Base-by-base conservation (phyloP, 2,888 invertebrate genomes). In the Habrosyne pyritoides region DNA sequence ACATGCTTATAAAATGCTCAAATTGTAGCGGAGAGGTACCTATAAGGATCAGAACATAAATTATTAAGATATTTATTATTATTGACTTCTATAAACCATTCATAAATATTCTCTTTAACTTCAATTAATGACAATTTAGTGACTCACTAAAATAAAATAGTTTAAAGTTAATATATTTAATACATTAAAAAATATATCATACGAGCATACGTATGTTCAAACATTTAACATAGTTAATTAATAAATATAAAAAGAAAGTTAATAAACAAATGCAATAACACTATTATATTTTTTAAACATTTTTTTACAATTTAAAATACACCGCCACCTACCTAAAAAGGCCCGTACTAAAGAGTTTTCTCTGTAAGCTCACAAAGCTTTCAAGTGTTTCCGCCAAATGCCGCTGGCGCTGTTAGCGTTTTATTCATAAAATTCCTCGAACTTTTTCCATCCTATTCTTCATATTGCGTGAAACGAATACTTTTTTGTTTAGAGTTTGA, bases 251-350 rank as follows among this genome's bases (percentile, higher is more conserved):
- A n/a, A n/a, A n/a, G n/a, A n/a, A n/a, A n/a, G n/a, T n/a, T n/a
- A n/a, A n/a, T n/a, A n/a, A n/a, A n/a, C n/a, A n/a, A n/a, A n/a
- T n/a, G n/a, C n/a, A n/a, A n/a, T n/a, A n/a, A n/a, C n/a, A n/a
- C n/a, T n/a, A n/a, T n/a, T n/a, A n/a, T n/a, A n/a, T n/a, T n/a
- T n/a, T n/a, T n/a, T n/a, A n/a, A n/a, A n/a, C n/a, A n/a, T 46
- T 53, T 12, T 42, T 56, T 53, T 21, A 47, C 30, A 36, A 56
- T 58, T 46, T 47, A 48, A 36, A 12, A 22, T 21, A 73, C 56
- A 81, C 55, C 66, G 90, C 87, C 90, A 84, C 84, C 91, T 91
- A 63, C 55, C 62, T 8, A 21, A 66, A 66, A 58, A 47, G 12
- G 36, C 10, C 12, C 22, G 75, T 83, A 89, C 86, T 79, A 69